Percentiles rank a stretch among this genome's conserved stretches.
These are phyloP conservation scores for Psephotus haematonotus DNA, from an alignment of 2,113 vertebrate genomes.

Conservation along the genomic window DNA sequence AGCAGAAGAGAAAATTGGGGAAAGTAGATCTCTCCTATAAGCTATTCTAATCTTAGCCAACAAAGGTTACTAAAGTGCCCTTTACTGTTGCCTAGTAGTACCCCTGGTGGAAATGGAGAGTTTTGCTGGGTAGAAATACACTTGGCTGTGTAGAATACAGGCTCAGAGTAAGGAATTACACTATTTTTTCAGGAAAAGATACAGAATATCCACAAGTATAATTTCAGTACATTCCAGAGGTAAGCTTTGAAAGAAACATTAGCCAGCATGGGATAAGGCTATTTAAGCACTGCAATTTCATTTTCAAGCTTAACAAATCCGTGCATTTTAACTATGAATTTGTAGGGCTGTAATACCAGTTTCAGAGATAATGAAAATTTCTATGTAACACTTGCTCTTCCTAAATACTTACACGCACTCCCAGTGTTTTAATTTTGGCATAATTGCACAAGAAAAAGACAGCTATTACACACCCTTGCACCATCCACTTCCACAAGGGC, in stretches of 20 bases:
- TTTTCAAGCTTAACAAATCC: not conserved
- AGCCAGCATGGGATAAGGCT: not conserved
- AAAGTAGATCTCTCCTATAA: not conserved
- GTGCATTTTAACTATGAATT: not conserved
- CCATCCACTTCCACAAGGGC: not conserved
- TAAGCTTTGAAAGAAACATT: not conserved
- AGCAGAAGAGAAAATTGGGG: not conserved
- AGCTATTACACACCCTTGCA: not conserved
- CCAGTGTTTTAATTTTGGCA: not conserved
- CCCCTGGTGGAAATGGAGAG: fast-evolving
- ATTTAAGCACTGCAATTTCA: not conserved
- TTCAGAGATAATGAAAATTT: constrained; percentile 3
- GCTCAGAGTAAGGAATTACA: not conserved
- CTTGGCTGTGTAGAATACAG: not conserved
- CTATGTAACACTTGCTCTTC: not conserved
- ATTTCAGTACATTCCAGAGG: not conserved
- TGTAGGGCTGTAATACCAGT: not conserved
- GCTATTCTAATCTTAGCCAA: not conserved
- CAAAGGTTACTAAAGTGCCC: not conserved
- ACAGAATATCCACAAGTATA: not conserved
- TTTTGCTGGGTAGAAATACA: not conserved
- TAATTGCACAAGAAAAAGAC: constrained; percentile 4
- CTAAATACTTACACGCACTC: not conserved
- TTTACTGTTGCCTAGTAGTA: not conserved
- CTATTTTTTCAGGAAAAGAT: not conserved